Evolutionary conservation across 2,888 invertebrate genomes (phyloP), one percentile per base, ranked within the genome.

Genomic region (Sisyra nigra): DNA sequence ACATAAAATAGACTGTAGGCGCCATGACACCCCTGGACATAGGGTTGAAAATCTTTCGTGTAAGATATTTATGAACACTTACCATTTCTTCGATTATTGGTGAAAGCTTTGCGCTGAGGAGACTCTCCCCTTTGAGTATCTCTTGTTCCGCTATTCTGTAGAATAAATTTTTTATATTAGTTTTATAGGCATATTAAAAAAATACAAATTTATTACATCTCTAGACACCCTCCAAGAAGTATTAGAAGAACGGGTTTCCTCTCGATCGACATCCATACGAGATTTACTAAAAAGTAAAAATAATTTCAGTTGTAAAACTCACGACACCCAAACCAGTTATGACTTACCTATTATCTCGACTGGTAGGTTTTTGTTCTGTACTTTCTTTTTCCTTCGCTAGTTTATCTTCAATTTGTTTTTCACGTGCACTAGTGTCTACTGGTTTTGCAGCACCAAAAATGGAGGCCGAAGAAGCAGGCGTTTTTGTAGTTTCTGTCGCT

Each of bases 371-470:
- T n/a, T 17, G 17, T 10, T 9, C 39, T 19, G 7, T 30, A 10
- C 35, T 24, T 44, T 68, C 69, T 47, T 65, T 65, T 50, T 74
- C 69, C 54, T 76, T 78, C 24, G 77, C 75, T 40, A 92, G 66
- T 50, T 87, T 77, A 57, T 88, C 86, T 58, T 94, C 94, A 49
- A 94, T 93, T 66, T 91, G 86, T 42, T 86, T 71, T 56, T 93
- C 92, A 52, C 83, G 75, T 37, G 87, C 82, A 41, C 87, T 79
- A 2, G 94, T 96, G 59, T 94, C 92, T 1, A 96, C 94, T 0
- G 94, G 94, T 59, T 85, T 89, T 13, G 94, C 94, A 24, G 76
- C 81, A n/a, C 94, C 94, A 59, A 94, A 94, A 51, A 94, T 91
- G 45, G 80, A 83, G 38, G 78, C 74, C 1, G 79, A 69, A 2